Evolutionary conservation across 37 sponge, comb jelly and placozoan species (phyloP).

Genomic region (Beroe forskalii): DNA sequence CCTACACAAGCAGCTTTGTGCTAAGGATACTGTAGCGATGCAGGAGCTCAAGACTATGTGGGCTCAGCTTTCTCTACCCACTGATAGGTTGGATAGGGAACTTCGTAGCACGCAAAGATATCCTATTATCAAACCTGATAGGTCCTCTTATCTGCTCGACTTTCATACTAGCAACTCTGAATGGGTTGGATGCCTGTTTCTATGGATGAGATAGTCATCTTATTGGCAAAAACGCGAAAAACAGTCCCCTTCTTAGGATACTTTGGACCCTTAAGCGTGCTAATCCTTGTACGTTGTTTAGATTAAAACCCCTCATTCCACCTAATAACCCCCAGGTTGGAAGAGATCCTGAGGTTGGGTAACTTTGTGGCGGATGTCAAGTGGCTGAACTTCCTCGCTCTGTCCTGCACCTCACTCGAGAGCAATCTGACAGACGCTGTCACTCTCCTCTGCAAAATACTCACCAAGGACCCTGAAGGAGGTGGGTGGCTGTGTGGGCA

Average conservation of each 20-base stretch:
- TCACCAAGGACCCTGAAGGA: slow-evolving; percentile 81
- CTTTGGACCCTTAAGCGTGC: no score
- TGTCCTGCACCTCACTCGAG: slow-evolving; percentile 83
- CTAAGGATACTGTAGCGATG: slow-evolving; percentile 3
- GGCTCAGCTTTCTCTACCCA: slow-evolving; percentile 45
- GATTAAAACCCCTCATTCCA: no score
- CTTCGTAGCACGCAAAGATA: no score
- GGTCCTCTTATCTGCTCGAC: no score
- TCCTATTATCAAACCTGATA: no score
- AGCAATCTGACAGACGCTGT: slow-evolving; percentile 81
- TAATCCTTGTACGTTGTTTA: no score
- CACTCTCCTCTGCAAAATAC: slow-evolving; percentile 79
- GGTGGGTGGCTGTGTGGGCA: no score
- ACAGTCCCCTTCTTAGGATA: no score
- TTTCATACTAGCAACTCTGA: no score
- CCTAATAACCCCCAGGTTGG: slow-evolving; percentile 12
- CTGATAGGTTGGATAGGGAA: slow-evolving; percentile 32
- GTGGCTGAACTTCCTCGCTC: slow-evolving; percentile 82
- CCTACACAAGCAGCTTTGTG: slow-evolving; percentile 87
- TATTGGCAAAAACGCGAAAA: no score
- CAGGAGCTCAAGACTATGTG: slow-evolving; percentile 36
- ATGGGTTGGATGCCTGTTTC: no score
- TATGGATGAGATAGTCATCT: no score
- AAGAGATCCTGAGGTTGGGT: slow-evolving; percentile 68
- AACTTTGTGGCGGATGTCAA: slow-evolving; percentile 76